Evolutionary conservation across 2,113 vertebrate genomes (phyloP).

Genomic region (Eulacestoma nigropectus): DNA sequence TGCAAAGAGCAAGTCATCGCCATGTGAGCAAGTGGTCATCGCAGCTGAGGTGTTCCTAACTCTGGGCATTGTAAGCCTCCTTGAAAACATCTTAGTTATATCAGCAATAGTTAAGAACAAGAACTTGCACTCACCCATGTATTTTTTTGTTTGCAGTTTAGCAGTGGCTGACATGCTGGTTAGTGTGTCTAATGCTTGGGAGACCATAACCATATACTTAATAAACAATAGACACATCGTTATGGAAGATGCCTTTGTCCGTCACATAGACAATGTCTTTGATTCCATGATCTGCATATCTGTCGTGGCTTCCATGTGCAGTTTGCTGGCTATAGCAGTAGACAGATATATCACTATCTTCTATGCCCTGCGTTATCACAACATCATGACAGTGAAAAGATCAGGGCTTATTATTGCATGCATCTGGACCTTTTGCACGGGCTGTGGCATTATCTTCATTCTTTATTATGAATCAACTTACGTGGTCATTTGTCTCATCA

Average conservation of each 20-base stretch:
- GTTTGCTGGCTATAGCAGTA: slow-evolving; percentile 90
- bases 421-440: slow-evolving; percentile 90
- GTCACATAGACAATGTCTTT: slow-evolving; percentile 91
- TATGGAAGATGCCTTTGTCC: slow-evolving; percentile 86
- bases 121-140: slow-evolving; percentile 96
- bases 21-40: slow-evolving; percentile 84
- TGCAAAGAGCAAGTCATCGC: slow-evolving; percentile 43
- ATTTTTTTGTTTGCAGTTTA: slow-evolving; percentile 93
- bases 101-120: slow-evolving; percentile 89
- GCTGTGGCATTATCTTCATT: slow-evolving; percentile 93
- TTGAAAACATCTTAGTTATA: slow-evolving; percentile 95
- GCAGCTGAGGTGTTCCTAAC: slow-evolving; percentile 84
- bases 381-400: slow-evolving; percentile 88
- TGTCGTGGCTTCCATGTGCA: slow-evolving; percentile 95
- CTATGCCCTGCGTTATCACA: slow-evolving; percentile 91
- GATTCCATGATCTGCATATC: slow-evolving; percentile 98
- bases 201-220: slow-evolving; percentile 91
- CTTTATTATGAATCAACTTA: slow-evolving; percentile 89
- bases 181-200: slow-evolving; percentile 92
- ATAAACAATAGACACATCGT: slow-evolving; percentile 85
- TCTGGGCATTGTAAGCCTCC: slow-evolving; percentile 88
- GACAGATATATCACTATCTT: slow-evolving; percentile 95
- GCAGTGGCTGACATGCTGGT: slow-evolving; percentile 95
- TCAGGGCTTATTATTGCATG: slow-evolving; percentile 81
- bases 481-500: slow-evolving; percentile 88